Conservation (phyloP, 2,797 vertebrate genomes). For the Mormyrus proboscirostris region DNA sequence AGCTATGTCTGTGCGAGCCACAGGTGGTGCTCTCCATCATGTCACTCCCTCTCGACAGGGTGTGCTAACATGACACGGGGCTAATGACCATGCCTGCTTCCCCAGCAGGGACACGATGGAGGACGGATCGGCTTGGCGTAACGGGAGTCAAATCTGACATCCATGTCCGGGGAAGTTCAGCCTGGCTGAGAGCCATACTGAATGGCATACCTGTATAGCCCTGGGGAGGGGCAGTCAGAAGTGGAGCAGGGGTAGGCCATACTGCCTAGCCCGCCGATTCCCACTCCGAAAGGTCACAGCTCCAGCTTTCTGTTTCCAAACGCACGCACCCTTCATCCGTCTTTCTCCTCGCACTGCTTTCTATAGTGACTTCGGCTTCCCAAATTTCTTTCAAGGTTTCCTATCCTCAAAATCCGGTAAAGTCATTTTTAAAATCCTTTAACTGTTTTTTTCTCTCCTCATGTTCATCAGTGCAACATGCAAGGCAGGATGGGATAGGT, state of each 20-base stretch:
- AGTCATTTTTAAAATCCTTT: background rate
- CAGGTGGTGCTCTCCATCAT: background rate
- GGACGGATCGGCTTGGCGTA: conserved; percentile 13
- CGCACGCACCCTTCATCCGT: background rate
- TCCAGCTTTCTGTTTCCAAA: conserved; percentile 19
- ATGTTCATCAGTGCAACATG: conserved; percentile 16
- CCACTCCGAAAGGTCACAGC: conserved; percentile 14
- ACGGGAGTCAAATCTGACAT: conserved; percentile 23
- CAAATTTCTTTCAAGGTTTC: conserved; percentile 26
- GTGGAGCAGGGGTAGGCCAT: background rate
- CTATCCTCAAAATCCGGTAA: conserved; percentile 15
- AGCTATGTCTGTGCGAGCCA: background rate
- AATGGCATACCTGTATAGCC: background rate
- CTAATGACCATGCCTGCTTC: conserved; percentile 26
- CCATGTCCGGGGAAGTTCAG: conserved; percentile 17
- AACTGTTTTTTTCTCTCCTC: background rate
- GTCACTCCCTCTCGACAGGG: background rate
- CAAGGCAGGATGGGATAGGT: background rate
- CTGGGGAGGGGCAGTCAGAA: background rate
- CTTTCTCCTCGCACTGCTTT: background rate
- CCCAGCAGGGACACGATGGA: conserved; percentile 26
- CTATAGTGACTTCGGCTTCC: conserved; percentile 21
- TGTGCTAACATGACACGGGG: background rate
- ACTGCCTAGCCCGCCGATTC: background rate
- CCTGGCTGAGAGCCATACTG: background rate